Evolutionary conservation across 2,888 invertebrate genomes (phyloP).

Genomic region (Nomada fucata): DNA sequence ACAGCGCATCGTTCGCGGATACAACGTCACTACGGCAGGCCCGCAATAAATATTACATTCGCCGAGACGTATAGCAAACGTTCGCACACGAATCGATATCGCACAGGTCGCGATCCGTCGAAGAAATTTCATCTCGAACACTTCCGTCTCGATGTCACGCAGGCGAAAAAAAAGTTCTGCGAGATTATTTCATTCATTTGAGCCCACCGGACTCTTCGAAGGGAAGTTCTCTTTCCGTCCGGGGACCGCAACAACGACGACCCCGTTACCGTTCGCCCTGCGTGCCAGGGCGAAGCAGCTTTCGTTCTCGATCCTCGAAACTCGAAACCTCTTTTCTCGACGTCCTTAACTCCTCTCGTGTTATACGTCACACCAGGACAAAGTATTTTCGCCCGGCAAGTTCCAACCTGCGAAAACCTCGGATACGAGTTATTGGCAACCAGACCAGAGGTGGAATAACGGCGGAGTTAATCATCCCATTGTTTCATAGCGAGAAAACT

Average conservation of each 20-base stretch:
- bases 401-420: neutral
- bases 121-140: neutral
- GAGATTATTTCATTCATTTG: neutral
- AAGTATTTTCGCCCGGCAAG: conserved; percentile 2
- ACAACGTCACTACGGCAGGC: too few relatives aligned
- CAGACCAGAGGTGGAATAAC: conserved; percentile 18
- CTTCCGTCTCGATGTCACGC: neutral
- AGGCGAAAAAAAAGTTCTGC: neutral
- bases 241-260: conserved; percentile 33
- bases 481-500: conserved; percentile 1
- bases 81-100: neutral
- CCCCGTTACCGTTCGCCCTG: neutral
- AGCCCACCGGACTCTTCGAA: neutral
- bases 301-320: conserved; percentile 1
- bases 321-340: neutral
- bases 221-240: conserved; percentile 15
- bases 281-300: conserved; percentile 23
- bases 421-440: conserved; percentile 15
- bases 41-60: neutral
- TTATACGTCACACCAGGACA: neutral
- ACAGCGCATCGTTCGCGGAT: too few relatives aligned
- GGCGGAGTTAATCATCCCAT: conserved; percentile 28
- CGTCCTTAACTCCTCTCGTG: neutral
- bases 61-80: neutral
- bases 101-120: neutral